phyloP scores from a whole-genome alignment of 2,888 invertebrate genomes.

The Dynastes hyllus region DNA sequence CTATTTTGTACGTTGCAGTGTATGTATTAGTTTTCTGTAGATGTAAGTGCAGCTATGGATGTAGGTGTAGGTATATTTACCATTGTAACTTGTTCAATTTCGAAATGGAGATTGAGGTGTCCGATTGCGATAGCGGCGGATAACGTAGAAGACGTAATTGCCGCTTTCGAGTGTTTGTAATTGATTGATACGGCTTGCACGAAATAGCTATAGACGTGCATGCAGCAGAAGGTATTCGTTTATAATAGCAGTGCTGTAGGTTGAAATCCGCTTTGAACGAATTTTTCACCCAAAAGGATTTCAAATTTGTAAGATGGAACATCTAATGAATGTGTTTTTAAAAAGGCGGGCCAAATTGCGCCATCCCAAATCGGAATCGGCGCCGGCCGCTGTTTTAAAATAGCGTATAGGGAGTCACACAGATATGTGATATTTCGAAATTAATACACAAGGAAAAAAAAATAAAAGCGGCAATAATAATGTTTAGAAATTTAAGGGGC shows the following conservation, averaged over 20 bases:
- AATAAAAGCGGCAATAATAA: too few species aligned
- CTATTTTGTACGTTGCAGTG: background rate
- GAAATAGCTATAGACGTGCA: background rate
- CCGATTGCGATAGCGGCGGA: background rate
- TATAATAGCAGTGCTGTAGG: background rate
- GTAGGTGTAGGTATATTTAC: background rate
- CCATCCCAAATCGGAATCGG: too few species aligned
- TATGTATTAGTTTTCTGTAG: conserved; percentile 6
- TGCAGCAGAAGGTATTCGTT: background rate
- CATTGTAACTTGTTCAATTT: background rate
- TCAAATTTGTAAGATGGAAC: too few species aligned
- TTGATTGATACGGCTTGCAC: conserved; percentile 5
- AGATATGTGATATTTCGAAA: too few species aligned
- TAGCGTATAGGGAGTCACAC: too few species aligned
- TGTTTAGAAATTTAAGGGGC: too few species aligned
- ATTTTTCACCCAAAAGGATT: too few species aligned
- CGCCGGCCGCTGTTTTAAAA: too few species aligned
- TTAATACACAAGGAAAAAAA: too few species aligned
- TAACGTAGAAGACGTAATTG: conserved; percentile 5
- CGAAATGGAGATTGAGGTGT: conserved; percentile 10
- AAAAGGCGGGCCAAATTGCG: too few species aligned
- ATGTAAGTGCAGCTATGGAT: background rate
- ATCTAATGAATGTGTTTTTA: too few species aligned
- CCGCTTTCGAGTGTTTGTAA: conserved; percentile 2
- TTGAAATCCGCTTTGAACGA: too few species aligned